Percentiles rank a stretch among this genome's conserved stretches.
These are phyloP conservation scores for Ia io DNA, from an alignment of 2,113 vertebrate species.

Conservation along the genomic window DNA sequence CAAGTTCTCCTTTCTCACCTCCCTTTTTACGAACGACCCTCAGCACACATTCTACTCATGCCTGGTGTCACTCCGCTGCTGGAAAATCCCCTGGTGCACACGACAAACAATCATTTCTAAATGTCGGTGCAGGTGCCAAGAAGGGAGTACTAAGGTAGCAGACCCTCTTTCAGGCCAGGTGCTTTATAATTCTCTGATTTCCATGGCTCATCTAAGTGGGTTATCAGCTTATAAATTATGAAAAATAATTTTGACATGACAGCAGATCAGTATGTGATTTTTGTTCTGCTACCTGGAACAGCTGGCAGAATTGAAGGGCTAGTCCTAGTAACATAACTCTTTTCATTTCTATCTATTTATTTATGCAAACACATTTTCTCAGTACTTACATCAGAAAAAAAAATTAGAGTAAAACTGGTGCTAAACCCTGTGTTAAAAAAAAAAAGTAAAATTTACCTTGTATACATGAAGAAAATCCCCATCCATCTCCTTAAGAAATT, in stretches of 20 bases:
- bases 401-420: neutral
- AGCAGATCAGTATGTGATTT: neutral
- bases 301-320: neutral
- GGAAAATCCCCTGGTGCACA: neutral
- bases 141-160: neutral
- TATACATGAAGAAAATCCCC: neutral
- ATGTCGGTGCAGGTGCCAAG: neutral
- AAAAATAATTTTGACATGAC: neutral
- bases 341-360: neutral
- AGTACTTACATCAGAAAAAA: neutral
- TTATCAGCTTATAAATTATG: neutral
- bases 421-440: neutral
- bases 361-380: neutral
- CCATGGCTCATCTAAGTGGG: neutral
- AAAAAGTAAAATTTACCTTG: neutral
- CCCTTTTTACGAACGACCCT: neutral
- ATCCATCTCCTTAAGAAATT: neutral
- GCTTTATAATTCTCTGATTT: neutral
- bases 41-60: too few relatives aligned
- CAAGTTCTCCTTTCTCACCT: neutral
- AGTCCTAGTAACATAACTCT: neutral
- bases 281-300: neutral
- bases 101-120: neutral
- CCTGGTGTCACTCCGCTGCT: fast-evolving
- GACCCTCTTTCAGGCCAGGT: neutral